Conservation (phyloP, 2,113 vertebrate species). For the Pseudopipra pipra region DNA sequence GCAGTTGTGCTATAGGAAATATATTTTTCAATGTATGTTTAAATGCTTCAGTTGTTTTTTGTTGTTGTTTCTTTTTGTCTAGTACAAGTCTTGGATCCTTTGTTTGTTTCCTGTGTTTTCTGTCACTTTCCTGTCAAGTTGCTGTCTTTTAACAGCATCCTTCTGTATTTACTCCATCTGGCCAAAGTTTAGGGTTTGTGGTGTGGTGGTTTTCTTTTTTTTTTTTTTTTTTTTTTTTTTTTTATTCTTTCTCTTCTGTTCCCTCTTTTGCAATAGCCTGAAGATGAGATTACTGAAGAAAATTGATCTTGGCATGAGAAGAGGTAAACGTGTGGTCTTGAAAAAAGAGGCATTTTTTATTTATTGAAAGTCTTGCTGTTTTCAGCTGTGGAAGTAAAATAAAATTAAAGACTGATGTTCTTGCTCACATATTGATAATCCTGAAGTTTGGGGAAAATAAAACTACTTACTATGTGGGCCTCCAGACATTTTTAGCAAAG, state of each 20-base stretch:
- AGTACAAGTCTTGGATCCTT: neutral
- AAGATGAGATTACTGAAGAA: neutral
- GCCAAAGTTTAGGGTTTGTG: neutral
- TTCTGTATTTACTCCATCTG: neutral
- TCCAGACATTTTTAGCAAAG: neutral
- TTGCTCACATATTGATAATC: neutral
- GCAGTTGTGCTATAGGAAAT: neutral
- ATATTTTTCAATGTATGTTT: neutral
- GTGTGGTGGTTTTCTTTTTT: no score
- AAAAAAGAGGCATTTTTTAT: neutral
- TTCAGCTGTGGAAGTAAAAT: neutral
- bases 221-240: no score
- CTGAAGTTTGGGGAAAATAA: neutral
- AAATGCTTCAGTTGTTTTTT: neutral
- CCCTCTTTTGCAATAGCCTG: neutral
- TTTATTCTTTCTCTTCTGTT: neutral
- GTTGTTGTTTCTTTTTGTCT: neutral
- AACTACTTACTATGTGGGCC: neutral
- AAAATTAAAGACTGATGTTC: neutral
- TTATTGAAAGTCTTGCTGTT: neutral
- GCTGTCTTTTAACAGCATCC: neutral
- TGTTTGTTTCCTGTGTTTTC: neutral
- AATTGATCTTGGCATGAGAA: neutral
- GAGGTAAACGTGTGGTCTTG: neutral
- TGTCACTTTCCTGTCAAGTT: neutral